Base-by-base conservation (phyloP, 2,888 invertebrate species). In the Caenorhabditis sp. region DNA sequence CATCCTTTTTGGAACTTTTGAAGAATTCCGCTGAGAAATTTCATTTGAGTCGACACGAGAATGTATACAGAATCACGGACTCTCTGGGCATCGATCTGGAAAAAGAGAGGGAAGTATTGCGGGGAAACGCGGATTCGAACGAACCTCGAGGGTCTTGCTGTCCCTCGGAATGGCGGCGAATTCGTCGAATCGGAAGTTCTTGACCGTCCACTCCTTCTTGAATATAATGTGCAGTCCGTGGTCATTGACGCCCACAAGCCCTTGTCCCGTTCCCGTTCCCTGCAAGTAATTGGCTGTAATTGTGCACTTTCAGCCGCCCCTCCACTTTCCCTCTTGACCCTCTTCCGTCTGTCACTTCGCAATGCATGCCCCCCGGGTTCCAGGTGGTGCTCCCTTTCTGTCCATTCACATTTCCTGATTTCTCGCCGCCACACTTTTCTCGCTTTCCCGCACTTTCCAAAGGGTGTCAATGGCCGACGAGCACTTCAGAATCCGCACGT, bases 201-300 rank as follows among this genome's bases (percentile, higher is more conserved):
- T 52, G 17, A 70, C 76, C 5, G 50, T 70, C 76, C 76, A 70
- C 22, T 58, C 30, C 26, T 70, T 63, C 39, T 63, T 76, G 26
- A 71, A 46, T 17, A 76, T 76, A n/a, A 76, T 63, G 56, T 76
- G 76, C n/a, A 76, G 22, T n/a, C 76, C 76, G 39, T 76, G 70
- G 26, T 76, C 76, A 30, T 76, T 76, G 46, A 70, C 59, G n/a
- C 76, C 76, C 26, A 70, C 76, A 1, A 75, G 22, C 39, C 50
- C 74, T 9, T 66, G 66, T 9, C 63, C 73, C 20, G 30, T 61
- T 53, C 61, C 61, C 32, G 55, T 58, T 30, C 27, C 55, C 74
- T 74, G 26, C 48, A 65, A 62, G 30, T 68, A 68, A 53, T 73
- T 73, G 65, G 52, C 65, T 65, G 62, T 53, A 66, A 73, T 73